phyloP scores from a whole-genome alignment of 2,888 invertebrate genomes.

The Charanyca ferruginea region DNA sequence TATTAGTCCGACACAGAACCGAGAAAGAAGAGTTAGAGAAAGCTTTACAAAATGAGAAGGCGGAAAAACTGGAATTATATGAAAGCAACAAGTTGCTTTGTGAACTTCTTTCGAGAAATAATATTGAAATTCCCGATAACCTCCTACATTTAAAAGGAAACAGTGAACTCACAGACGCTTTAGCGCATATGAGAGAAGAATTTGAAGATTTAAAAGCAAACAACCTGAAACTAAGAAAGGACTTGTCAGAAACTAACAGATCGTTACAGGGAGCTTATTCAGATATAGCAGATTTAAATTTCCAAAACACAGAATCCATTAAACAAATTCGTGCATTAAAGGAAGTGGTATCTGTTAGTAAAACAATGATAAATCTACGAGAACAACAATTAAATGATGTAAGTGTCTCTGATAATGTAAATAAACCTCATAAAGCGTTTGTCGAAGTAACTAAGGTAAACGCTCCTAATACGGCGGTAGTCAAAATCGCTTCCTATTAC shows the following conservation, averaged over 20 bases:
- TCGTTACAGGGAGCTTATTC: conserved; percentile 93
- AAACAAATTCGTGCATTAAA: conserved; percentile 94
- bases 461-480: no score
- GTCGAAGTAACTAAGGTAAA: background rate
- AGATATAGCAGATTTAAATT: conserved; percentile 93
- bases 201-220: conserved; percentile 82
- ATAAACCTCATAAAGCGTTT: background rate
- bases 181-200: conserved; percentile 83
- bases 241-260: conserved; percentile 91
- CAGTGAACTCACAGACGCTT: conserved; percentile 74
- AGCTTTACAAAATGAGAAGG: conserved; percentile 90
- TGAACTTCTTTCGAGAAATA: conserved; percentile 79
- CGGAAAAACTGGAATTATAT: conserved; percentile 78
- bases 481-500: no score
- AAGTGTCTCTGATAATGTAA: conserved; percentile 63
- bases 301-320: conserved; percentile 92
- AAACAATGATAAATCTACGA: conserved; percentile 94
- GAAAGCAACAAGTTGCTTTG: conserved; percentile 86
- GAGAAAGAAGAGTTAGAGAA: conserved; percentile 93
- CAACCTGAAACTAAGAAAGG: conserved; percentile 83
- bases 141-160: conserved; percentile 70
- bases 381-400: conserved; percentile 94
- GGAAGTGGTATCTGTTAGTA: conserved; percentile 94
- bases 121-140: conserved; percentile 79
- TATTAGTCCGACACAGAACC: conserved; percentile 93